phyloP scores from a whole-genome alignment of 2,888 invertebrate species.

The Cremastinae sp. region DNA sequence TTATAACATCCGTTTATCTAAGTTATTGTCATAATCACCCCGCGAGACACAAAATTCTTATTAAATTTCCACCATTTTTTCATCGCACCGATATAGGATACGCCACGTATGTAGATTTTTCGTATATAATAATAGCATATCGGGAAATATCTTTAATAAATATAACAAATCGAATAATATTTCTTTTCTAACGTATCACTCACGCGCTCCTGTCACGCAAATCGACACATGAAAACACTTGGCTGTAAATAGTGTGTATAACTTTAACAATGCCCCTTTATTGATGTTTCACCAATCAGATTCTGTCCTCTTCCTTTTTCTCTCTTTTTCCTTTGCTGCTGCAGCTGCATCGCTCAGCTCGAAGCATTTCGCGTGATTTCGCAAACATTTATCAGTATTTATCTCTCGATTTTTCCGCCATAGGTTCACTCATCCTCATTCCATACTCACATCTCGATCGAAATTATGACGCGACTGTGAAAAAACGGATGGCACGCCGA shows the following conservation, averaged over 20 bases:
- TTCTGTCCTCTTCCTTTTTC: constrained; percentile 19
- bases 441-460: constrained; percentile 21
- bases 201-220: constrained; percentile 65
- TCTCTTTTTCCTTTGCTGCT: constrained; percentile 2
- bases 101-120: not conserved
- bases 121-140: constrained; percentile 28
- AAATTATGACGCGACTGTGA: not conserved
- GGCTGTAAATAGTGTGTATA: constrained; percentile 69
- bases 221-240: constrained; percentile 70
- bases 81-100: constrained; percentile 32
- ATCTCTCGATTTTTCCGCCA: not conserved
- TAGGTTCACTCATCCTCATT: constrained; percentile 10
- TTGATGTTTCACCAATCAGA: constrained; percentile 69
- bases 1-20: constrained; percentile 68
- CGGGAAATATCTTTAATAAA: constrained; percentile 63
- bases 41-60: constrained; percentile 64
- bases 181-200: constrained; percentile 62
- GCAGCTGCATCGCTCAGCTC: not conserved
- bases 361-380: no score
- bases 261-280: constrained; percentile 79
- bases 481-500: not conserved
- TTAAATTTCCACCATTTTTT: constrained; percentile 28
- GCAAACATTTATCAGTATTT: not conserved
- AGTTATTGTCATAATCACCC: constrained; percentile 74
- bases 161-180: constrained; percentile 67